Base-by-base conservation (phyloP, 2,797 vertebrate genomes). In the Rhabdomys pumilio region DNA sequence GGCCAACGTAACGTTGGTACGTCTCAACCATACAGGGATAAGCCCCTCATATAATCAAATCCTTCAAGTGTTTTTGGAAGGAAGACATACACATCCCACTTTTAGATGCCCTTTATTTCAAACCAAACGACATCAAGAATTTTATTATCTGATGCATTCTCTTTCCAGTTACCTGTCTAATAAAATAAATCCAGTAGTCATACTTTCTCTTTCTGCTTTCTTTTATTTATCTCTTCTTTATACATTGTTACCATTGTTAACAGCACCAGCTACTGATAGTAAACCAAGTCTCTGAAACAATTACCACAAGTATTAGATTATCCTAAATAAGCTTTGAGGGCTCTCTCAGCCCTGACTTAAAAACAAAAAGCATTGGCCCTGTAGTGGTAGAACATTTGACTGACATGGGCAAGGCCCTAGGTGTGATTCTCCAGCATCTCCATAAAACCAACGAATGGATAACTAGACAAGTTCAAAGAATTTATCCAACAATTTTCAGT, bases 11-110 rank as follows among this genome's bases (percentile, higher is more conserved):
- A 77, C 76, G 47, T 77, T 93, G 44, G 13, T 67, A 19, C 73
- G 34, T 84, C 90, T 92, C 47, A 96, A n/a, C 29, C 15, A 57
- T n/a, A 61, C 75, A 34, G 34, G 20, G 73, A 4, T 67, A 53
- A 89, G 77, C 57, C 75, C 63, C 72, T 47, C 72, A 83, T 29
- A 12, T 17, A 55, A 31, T 77, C 79, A 59, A n/a, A 73, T 95
- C n/a, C 15, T 96, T 94, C 57, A 61, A 65, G 31, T 95, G 22
- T 93, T 92, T 95, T 96, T 82, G 34, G 89, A 95, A 94, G 91
- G 22, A 65, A 26, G 1, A 86, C 89, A 65, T 92, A 76, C 47
- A 20, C 34, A 6, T 93, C 10, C 94, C 12, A 9, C 84, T 94
- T 31, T 61, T 69, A 90, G 87, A 44, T 65, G 7, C 26, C 65